These are phyloP conservation scores for Sisor rabdophorus DNA, from an alignment of 2,113 vertebrate genomes.

Conservation along the genomic window DNA sequence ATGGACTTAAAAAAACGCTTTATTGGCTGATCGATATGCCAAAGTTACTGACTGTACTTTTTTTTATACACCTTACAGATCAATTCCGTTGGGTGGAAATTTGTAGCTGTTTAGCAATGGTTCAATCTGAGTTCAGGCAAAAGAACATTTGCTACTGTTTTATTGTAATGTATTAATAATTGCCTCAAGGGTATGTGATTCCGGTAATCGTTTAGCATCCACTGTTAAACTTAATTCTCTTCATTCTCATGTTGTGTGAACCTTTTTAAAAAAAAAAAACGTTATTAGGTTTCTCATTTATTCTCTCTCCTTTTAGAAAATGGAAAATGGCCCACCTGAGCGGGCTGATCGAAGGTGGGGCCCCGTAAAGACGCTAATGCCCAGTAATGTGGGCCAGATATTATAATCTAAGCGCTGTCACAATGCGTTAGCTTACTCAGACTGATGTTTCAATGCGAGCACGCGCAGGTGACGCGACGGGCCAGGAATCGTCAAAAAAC, in stretches of 20 bases:
- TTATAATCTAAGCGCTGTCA: slow-evolving; percentile 82
- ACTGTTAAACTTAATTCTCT: slow-evolving; percentile 12
- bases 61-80: neutral
- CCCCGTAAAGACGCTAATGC: slow-evolving; percentile 72
- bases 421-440: slow-evolving; percentile 71
- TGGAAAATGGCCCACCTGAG: slow-evolving; percentile 68
- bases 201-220: slow-evolving; percentile 26
- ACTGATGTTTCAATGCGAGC: slow-evolving; percentile 77
- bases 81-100: neutral
- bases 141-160: neutral
- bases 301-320: slow-evolving; percentile 52
- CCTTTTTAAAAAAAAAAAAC: slow-evolving; percentile 50
- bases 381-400: slow-evolving; percentile 76
- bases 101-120: neutral
- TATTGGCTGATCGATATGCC: slow-evolving; percentile 31
- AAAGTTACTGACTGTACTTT: neutral
- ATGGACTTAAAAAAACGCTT: slow-evolving; percentile 8
- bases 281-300: slow-evolving; percentile 58
- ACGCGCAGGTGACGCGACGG: slow-evolving; percentile 66
- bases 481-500: slow-evolving; percentile 69
- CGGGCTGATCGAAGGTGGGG: slow-evolving; percentile 53
- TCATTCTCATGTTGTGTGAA: slow-evolving; percentile 43
- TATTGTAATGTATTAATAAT: slow-evolving; percentile 56
- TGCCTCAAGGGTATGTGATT: slow-evolving; percentile 21
- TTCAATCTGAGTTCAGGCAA: neutral